Evolutionary conservation across 2,797 vertebrate species (phyloP).

Genomic region (Ctenopoma kingsleyae): DNA sequence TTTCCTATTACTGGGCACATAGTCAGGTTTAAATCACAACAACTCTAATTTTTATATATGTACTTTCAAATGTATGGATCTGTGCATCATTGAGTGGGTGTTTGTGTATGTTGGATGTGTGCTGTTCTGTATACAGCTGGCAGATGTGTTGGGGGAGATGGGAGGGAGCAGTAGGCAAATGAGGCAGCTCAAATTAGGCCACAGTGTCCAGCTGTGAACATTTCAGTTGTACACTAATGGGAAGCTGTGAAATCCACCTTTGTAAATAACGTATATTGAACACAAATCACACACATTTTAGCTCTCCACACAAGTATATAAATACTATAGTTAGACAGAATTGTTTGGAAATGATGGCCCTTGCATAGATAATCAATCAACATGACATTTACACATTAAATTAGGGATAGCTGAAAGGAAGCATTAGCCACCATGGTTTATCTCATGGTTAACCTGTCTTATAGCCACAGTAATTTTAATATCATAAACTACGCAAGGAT

Average conservation of each 20-base stretch:
- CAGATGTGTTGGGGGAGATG: constrained; percentile 63
- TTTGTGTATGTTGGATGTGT: constrained; percentile 15
- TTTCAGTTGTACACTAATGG: constrained; percentile 49
- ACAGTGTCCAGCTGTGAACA: constrained; percentile 64
- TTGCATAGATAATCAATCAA: constrained; percentile 21
- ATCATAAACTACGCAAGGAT: not conserved
- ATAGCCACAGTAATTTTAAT: not conserved
- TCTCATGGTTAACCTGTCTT: not conserved
- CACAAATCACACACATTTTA: constrained; percentile 7
- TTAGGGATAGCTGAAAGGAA: not conserved
- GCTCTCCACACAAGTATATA: not conserved
- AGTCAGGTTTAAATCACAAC: constrained; percentile 42
- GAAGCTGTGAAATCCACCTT: constrained; percentile 34
- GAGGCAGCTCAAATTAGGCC: constrained; percentile 58
- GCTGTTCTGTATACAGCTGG: constrained; percentile 41
- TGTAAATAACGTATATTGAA: constrained; percentile 2
- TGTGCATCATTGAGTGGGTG: constrained; percentile 10
- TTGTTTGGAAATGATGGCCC: constrained; percentile 5
- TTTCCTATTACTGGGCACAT: constrained; percentile 5
- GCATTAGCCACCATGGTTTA: not conserved
- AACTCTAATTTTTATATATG: constrained; percentile 8
- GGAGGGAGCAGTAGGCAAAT: constrained; percentile 9
- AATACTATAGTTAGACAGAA: constrained; percentile 18
- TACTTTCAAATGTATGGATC: constrained; percentile 16
- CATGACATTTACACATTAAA: not conserved